Evolutionary conservation across 2,113 vertebrate genomes (phyloP).

Genomic region (Origma solitaria): DNA sequence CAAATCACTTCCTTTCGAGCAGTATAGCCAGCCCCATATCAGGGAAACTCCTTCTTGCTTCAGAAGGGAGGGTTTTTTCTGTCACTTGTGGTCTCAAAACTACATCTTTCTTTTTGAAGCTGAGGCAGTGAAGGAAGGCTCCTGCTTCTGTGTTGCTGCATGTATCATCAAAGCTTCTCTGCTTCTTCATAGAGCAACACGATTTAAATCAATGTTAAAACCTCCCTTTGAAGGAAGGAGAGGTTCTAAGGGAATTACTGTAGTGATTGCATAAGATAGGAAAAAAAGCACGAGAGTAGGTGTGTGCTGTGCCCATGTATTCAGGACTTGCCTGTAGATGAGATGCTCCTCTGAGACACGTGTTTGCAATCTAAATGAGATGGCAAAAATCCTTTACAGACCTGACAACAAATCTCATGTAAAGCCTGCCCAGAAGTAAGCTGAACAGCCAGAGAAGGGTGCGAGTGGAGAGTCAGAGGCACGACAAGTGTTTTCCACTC

Average conservation of each 20-base stretch:
- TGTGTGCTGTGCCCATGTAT: background rate
- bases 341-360: background rate
- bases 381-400: background rate
- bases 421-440: background rate
- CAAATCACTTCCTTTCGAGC: background rate
- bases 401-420: background rate
- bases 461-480: background rate
- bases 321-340: background rate
- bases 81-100: background rate
- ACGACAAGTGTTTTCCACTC: background rate
- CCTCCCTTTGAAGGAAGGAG: background rate
- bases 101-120: background rate
- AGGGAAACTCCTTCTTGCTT: background rate
- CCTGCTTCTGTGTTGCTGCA: background rate
- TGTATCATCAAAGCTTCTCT: background rate
- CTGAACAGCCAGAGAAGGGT: background rate
- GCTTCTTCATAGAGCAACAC: background rate
- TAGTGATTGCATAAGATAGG: too few species aligned
- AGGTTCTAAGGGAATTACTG: background rate
- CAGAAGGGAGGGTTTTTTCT: background rate
- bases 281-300: accelerated
- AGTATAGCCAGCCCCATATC: background rate
- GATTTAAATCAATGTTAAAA: background rate
- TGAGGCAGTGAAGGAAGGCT: background rate
- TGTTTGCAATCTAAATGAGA: background rate